Percentiles rank a stretch among this genome's conserved stretches.
Evolutionary conservation across 1,140 invertebrate species (phyloP).

Genomic region (Drosophila nigrodunni): DNA sequence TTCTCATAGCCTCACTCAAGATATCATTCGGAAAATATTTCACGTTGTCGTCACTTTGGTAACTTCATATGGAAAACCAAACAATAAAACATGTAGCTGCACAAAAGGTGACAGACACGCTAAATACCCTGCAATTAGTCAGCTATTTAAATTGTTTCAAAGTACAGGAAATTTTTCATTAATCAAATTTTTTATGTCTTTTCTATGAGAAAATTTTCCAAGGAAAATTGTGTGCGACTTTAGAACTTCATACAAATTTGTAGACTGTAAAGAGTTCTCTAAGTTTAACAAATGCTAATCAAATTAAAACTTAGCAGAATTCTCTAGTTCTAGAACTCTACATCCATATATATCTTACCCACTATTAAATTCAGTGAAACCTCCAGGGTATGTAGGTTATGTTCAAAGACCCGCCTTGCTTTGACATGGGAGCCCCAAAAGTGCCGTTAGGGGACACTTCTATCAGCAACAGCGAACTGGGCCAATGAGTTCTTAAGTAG

Average conservation of each 20-base stretch:
- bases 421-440: constrained; percentile 33
- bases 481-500: constrained; percentile 30
- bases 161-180: too few species aligned
- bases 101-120: not conserved
- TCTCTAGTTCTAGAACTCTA: too few species aligned
- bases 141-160: not conserved
- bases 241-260: too few species aligned
- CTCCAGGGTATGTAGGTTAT: constrained; percentile 1
- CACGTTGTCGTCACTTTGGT: constrained; percentile 44
- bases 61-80: constrained; percentile 14
- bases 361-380: not conserved
- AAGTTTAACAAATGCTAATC: too few species aligned
- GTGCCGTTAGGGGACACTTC: constrained; percentile 28
- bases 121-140: not conserved
- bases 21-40: constrained; percentile 45
- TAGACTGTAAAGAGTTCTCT: too few species aligned
- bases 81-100: not conserved
- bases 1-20: constrained; percentile 3
- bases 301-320: too few species aligned
- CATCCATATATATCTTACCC: too few species aligned
- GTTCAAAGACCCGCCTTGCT: constrained; percentile 2
- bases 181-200: too few species aligned
- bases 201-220: too few species aligned
- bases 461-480: constrained; percentile 28
- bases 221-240: too few species aligned